Evolutionary conservation across 1,140 invertebrate genomes (phyloP).

Genomic region (Archivesica marissinica): DNA sequence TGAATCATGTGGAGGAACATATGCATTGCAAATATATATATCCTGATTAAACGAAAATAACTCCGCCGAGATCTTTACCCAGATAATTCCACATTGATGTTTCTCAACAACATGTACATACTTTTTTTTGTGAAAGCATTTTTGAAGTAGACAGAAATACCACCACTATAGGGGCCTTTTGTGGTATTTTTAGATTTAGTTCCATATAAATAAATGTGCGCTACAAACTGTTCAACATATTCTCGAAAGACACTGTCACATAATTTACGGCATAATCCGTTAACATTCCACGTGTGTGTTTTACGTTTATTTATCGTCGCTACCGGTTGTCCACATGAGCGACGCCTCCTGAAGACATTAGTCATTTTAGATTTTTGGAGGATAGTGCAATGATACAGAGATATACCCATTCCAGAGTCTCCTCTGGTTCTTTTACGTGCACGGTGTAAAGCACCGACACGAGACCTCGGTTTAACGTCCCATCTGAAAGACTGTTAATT

Average conservation of each 20-base stretch:
- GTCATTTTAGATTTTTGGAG: background rate
- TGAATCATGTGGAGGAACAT: conserved; percentile 5
- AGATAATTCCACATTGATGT: background rate
- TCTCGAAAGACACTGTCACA: background rate
- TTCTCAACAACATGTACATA: conserved; percentile 4
- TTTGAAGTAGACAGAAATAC: conserved; percentile 24
- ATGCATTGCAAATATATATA: background rate
- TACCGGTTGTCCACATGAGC: too few species aligned
- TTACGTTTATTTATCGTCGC: too few species aligned
- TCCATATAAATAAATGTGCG: background rate
- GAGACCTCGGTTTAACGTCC: too few species aligned
- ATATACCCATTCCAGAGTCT: too few species aligned
- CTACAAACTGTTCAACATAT: background rate
- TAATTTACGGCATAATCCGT: background rate
- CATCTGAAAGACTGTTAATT: too few species aligned
- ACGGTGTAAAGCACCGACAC: too few species aligned
- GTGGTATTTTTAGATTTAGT: conserved; percentile 16
- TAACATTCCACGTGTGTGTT: background rate
- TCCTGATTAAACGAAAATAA: conserved; percentile 12
- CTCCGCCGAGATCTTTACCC: background rate
- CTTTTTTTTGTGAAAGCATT: background rate
- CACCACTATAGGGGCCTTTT: background rate
- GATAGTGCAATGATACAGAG: too few species aligned
- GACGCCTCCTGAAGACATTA: background rate
- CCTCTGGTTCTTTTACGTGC: too few species aligned